Evolutionary conservation across 2,113 vertebrate species (phyloP).

Genomic region (Macquaria ambigua): DNA sequence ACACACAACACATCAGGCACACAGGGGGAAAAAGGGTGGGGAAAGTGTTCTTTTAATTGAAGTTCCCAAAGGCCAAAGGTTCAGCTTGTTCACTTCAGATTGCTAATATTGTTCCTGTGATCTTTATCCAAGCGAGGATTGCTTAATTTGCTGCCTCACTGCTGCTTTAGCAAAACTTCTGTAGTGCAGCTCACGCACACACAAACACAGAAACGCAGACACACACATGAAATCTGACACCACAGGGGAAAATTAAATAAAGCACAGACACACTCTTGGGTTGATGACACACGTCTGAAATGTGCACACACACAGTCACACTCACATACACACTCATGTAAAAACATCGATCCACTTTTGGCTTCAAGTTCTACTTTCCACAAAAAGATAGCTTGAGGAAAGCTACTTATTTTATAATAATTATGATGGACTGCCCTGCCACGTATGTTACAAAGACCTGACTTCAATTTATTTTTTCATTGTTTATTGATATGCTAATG

Average conservation of each 20-base stretch:
- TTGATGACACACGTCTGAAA: background rate
- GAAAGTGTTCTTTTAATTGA: slow-evolving; percentile 54
- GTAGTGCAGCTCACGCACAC: background rate
- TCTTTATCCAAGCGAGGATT: slow-evolving; percentile 55
- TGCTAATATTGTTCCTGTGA: slow-evolving; percentile 59
- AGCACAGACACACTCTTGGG: background rate
- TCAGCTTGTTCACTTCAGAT: slow-evolving; percentile 54
- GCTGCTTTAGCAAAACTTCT: slow-evolving; percentile 44
- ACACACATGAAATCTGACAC: slow-evolving; percentile 13
- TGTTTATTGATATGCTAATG: background rate
- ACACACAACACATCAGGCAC: background rate
- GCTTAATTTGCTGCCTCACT: slow-evolving; percentile 64
- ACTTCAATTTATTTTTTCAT: background rate
- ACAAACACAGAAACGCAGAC: slow-evolving; percentile 1
- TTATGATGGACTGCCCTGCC: background rate
- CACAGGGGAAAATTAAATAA: slow-evolving; percentile 1
- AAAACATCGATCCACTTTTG: background rate
- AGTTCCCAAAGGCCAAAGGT: slow-evolving; percentile 51
- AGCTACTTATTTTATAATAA: background rate
- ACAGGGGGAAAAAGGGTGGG: slow-evolving; percentile 4
- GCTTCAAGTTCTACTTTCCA: background rate
- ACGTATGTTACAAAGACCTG: background rate
- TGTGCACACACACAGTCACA: background rate
- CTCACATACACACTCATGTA: background rate
- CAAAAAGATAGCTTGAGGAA: background rate